Evolutionary conservation across 2,797 vertebrate species (phyloP), one percentile per base, ranked within the genome.

Genomic region (Denticeps clupeoides): DNA sequence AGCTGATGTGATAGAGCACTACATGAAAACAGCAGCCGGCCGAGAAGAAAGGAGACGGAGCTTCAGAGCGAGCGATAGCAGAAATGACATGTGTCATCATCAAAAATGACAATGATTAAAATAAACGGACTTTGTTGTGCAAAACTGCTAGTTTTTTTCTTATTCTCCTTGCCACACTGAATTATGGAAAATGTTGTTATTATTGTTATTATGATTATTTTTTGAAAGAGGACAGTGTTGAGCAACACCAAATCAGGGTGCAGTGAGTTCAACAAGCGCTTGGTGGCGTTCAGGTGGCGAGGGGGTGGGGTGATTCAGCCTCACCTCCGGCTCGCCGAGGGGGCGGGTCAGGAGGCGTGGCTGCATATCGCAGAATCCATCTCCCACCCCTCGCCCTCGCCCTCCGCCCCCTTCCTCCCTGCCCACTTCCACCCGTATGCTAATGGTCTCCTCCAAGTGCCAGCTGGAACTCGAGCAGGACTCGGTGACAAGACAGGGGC

Each of bases 381-480:
- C 68, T 58, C 24, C 55, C 43, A 51, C 48, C 56, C 49, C 49
- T 49, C 48, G 3, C 2, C 16, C 41, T 13, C 21, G 18, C 7
- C 9, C 13, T 2, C 9, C 10, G 37, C 18, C 16, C 22, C 23
- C 22, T 5, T 5, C 22, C 23, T 23, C 5, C 5, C 22, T 3
- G 3, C 46, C 43, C 28, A 40, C 47, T 55, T 55, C 59, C 40
- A 43, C 60, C 50, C 58, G 53, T 68, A 75, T 77, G 74, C 68
- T 80, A 82, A 82, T 72, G 41, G 59, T 49, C 54, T 60, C 48
- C 50, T 49, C 24, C 47, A 54, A 66, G 55, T 55, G 63, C 53
- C 59, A 61, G 49, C 55, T 56, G 60, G 53, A 56, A 43, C 51
- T 54, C 50, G 63, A 47, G 49, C 57, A 54, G 46, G 64, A 54